These are phyloP conservation scores for Drosophila anomalipes DNA, from an alignment of 2,888 invertebrate species.

Conservation along the genomic window DNA sequence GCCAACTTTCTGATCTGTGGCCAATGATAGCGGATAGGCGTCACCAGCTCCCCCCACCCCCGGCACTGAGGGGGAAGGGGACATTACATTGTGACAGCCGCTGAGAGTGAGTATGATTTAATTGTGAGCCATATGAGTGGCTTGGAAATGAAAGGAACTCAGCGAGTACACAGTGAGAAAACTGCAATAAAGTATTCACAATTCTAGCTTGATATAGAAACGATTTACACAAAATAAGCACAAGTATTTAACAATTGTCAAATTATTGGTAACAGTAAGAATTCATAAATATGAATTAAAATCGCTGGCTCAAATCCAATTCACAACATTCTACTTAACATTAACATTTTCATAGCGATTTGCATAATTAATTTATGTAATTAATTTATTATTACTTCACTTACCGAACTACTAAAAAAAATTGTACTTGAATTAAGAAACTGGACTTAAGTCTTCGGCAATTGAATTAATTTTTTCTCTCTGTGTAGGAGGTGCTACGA, in stretches of 20 bases:
- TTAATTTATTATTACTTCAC: too few relatives aligned
- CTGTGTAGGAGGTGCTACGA: slow-evolving; percentile 26
- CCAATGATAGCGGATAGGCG: slow-evolving; percentile 55
- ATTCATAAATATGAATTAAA: not conserved
- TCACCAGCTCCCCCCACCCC: not conserved
- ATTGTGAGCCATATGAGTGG: slow-evolving; percentile 60
- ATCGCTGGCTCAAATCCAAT: not conserved
- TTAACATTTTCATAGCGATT: not conserved
- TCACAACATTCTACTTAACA: not conserved
- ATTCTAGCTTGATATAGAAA: not conserved
- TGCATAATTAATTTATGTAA: not conserved
- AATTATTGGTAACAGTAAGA: not conserved
- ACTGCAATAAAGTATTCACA: not conserved
- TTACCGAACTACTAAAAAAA: too few relatives aligned
- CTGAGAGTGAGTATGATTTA: slow-evolving; percentile 62
- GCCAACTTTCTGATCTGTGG: slow-evolving; percentile 67
- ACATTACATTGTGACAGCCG: slow-evolving; percentile 53
- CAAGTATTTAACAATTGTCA: not conserved
- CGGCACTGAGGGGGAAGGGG: not conserved
- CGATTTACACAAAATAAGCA: not conserved
- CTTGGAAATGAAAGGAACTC: slow-evolving; percentile 67
- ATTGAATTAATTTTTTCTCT: not conserved
- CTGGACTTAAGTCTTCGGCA: not conserved
- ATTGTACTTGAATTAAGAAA: not conserved
- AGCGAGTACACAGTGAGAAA: slow-evolving; percentile 12